A percentile compares a stretch with the other conserved stretches of the same genome.
phyloP scores from a whole-genome alignment of 2,888 invertebrate genomes.

The Andrena trimmerana region DNA sequence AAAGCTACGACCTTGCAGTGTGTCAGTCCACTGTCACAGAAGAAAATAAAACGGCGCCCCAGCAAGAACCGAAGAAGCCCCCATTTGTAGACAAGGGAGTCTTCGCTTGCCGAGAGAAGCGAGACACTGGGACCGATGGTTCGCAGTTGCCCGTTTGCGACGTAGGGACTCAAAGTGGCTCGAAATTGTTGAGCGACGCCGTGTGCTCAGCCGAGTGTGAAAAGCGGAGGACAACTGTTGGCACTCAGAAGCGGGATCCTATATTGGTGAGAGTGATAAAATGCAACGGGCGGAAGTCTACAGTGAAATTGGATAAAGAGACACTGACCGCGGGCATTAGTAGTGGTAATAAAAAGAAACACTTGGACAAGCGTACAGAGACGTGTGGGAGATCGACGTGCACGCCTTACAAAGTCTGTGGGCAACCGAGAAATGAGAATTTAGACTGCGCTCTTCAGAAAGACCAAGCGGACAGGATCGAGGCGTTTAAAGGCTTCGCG shows the following conservation, averaged over 20 bases:
- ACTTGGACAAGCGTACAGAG: constrained; percentile 7
- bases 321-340: constrained; percentile 16
- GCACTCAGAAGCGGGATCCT: constrained; percentile 64
- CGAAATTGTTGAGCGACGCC: not conserved
- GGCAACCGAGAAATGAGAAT: not conserved
- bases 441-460: not conserved
- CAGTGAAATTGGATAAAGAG: constrained; percentile 42
- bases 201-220: constrained; percentile 1
- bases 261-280: constrained; percentile 62
- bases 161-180: constrained; percentile 24
- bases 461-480: not conserved
- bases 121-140: constrained; percentile 34
- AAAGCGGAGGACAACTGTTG: constrained; percentile 26
- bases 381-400: constrained; percentile 35
- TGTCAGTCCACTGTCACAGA: not conserved
- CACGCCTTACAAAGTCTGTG: not conserved
- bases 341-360: not conserved
- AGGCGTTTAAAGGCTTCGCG: not conserved
- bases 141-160: constrained; percentile 19
- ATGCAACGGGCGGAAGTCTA: constrained; percentile 20
- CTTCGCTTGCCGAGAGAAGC: not conserved
- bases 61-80: constrained; percentile 3
- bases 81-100: constrained; percentile 32
- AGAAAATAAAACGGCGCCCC: not conserved
- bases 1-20: not conserved